Conservation (phyloP, 53 echinoderm and acorn worm genomes). For the Pentamera pediparva region DNA sequence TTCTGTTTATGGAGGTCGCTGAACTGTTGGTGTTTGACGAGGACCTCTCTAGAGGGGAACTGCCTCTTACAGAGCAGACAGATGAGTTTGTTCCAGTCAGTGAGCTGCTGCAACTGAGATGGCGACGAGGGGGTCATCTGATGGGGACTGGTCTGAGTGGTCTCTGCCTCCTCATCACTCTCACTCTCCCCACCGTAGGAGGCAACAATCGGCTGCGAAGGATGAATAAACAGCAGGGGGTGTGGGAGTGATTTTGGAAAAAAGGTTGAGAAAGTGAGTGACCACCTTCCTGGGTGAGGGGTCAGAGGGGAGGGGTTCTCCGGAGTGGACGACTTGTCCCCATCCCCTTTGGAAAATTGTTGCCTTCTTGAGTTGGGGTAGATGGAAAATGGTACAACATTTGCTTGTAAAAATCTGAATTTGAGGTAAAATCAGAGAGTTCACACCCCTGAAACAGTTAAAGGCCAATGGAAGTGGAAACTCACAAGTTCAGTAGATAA, state of each 20-base stretch:
- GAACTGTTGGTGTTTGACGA: slow-evolving; percentile 95
- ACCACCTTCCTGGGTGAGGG: not conserved
- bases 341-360: no score
- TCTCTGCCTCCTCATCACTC: slow-evolving; percentile 70
- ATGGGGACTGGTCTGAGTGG: slow-evolving; percentile 22
- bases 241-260: not conserved
- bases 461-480: no score
- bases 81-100: slow-evolving; percentile 87
- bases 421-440: no score
- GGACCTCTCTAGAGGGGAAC: slow-evolving; percentile 79
- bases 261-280: not conserved
- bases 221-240: not conserved
- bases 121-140: no score
- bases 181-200: slow-evolving; percentile 94
- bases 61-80: slow-evolving; percentile 96
- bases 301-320: not conserved
- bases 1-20: slow-evolving; percentile 98
- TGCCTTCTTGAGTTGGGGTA: no score
- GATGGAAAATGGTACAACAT: no score
- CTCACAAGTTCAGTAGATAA: no score
- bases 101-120: no score
- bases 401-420: no score
- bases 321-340: no score
- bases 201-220: slow-evolving; percentile 61
- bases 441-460: no score